Evolutionary conservation across 2,113 vertebrate species (phyloP).

Genomic region (Clinocottus analis): DNA sequence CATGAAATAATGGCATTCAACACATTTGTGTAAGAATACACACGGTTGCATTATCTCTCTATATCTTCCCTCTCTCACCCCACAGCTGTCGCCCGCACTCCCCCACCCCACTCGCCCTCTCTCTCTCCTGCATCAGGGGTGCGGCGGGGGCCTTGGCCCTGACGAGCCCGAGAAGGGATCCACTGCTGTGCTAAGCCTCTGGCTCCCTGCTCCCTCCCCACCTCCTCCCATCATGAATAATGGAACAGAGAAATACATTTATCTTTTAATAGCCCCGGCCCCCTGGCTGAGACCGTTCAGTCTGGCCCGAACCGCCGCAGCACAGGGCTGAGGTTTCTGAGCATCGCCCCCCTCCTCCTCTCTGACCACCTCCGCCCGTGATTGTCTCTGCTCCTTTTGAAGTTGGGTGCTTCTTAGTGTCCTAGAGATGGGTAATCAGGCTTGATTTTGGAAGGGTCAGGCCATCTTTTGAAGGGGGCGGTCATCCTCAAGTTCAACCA

Average conservation of each 20-base stretch:
- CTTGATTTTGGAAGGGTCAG: slow-evolving; percentile 82
- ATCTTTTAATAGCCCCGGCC: slow-evolving; percentile 85
- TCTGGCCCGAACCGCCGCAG: slow-evolving; percentile 68
- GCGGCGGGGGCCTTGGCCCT: slow-evolving; percentile 70
- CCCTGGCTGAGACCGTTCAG: slow-evolving; percentile 76
- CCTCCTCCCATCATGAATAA: slow-evolving; percentile 84
- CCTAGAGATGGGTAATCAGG: slow-evolving; percentile 86
- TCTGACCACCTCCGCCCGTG: slow-evolving; percentile 32
- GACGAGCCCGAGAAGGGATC: slow-evolving; percentile 77
- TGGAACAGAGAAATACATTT: slow-evolving; percentile 86
- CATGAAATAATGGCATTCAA: slow-evolving; percentile 21
- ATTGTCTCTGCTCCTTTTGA: slow-evolving; percentile 84
- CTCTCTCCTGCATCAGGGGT: slow-evolving; percentile 65
- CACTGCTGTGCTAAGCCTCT: slow-evolving; percentile 84
- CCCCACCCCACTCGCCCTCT: slow-evolving; percentile 53
- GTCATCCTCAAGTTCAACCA: slow-evolving; percentile 68
- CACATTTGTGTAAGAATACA: slow-evolving; percentile 57
- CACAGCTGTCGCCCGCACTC: slow-evolving; percentile 73
- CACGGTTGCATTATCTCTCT: slow-evolving; percentile 67
- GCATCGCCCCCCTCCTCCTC: slow-evolving; percentile 18
- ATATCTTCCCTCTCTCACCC: slow-evolving; percentile 57
- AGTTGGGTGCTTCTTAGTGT: slow-evolving; percentile 84
- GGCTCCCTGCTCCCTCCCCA: slow-evolving; percentile 76
- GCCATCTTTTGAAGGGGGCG: slow-evolving; percentile 70
- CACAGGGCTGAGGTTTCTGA: slow-evolving; percentile 68